phyloP scores from a whole-genome alignment of 1,140 invertebrate genomes.

The Drepana arcuata region DNA sequence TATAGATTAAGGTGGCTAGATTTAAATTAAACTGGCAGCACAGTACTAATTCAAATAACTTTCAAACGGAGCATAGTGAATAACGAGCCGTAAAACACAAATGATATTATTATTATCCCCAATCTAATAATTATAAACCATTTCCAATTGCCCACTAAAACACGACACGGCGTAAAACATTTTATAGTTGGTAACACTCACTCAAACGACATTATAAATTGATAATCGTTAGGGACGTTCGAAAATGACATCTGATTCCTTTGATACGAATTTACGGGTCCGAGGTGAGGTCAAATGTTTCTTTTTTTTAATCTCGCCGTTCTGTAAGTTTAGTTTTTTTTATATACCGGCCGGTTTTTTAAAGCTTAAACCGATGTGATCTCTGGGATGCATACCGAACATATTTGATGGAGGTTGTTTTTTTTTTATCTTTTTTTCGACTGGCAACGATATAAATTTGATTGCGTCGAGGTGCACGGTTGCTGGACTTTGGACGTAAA shows the following conservation, averaged over 20 bases:
- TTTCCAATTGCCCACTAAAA: too few species aligned
- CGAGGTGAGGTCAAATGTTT: slow-evolving; percentile 31
- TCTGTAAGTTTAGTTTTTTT: slow-evolving; percentile 33
- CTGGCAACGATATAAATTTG: slow-evolving; percentile 30
- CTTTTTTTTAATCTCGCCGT: too few species aligned
- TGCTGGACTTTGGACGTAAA: slow-evolving; percentile 9
- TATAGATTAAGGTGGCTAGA: too few species aligned
- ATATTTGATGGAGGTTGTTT: slow-evolving; percentile 66
- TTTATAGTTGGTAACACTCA: slow-evolving; percentile 8
- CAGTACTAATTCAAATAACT: too few species aligned
- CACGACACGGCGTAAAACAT: too few species aligned
- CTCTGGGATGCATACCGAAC: slow-evolving; percentile 61
- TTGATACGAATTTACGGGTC: slow-evolving; percentile 60
- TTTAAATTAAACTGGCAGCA: too few species aligned
- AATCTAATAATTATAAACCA: too few species aligned
- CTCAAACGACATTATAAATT: slow-evolving; percentile 13
- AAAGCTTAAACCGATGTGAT: slow-evolving; percentile 64
- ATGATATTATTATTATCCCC: too few species aligned
- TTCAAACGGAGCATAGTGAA: too few species aligned
- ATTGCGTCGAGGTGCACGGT: slow-evolving; percentile 19
- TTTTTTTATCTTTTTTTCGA: slow-evolving; percentile 45
- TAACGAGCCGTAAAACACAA: too few species aligned
- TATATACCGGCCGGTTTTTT: slow-evolving; percentile 36
- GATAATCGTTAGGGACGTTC: slow-evolving; percentile 16
- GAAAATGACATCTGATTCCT: slow-evolving; percentile 59